These are phyloP conservation scores for Drosophila meridiana DNA, from an alignment of 2,888 invertebrate genomes.

Conservation along the genomic window DNA sequence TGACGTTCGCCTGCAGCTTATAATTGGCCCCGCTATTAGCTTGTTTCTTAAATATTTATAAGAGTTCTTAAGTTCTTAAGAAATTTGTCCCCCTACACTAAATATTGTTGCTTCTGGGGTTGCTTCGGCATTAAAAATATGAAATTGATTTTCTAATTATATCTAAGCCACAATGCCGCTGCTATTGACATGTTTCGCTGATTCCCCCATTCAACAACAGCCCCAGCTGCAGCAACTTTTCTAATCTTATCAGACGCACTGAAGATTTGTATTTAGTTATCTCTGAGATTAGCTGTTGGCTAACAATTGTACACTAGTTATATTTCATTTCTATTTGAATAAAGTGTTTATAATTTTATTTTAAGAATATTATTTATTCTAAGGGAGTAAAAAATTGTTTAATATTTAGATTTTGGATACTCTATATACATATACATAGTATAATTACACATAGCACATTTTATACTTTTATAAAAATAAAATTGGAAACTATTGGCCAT, in stretches of 20 bases:
- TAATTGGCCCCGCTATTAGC: conserved; percentile 57
- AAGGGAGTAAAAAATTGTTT: neutral
- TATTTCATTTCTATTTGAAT: neutral
- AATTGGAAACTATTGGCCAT: no score
- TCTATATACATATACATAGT: no score
- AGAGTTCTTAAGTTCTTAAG: conserved; percentile 55
- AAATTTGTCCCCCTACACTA: conserved; percentile 25
- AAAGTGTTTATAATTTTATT: neutral
- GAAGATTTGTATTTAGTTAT: conserved; percentile 4
- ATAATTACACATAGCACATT: no score
- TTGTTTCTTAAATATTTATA: conserved; percentile 67
- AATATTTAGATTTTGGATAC: neutral
- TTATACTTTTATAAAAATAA: neutral
- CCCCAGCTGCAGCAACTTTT: neutral
- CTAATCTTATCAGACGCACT: neutral
- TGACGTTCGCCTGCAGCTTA: conserved; percentile 20
- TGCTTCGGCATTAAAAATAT: conserved; percentile 26
- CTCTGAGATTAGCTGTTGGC: conserved; percentile 3
- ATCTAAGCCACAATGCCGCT: conserved; percentile 12
- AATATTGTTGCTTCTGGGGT: conserved; percentile 16
- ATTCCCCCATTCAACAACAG: neutral
- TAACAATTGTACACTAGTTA: neutral
- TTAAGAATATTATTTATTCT: no score
- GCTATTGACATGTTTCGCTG: conserved; percentile 25
- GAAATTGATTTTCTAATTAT: conserved; percentile 66